phyloP scores from a whole-genome alignment of 2,797 vertebrate genomes.

The Pagetopsis macropterus region DNA sequence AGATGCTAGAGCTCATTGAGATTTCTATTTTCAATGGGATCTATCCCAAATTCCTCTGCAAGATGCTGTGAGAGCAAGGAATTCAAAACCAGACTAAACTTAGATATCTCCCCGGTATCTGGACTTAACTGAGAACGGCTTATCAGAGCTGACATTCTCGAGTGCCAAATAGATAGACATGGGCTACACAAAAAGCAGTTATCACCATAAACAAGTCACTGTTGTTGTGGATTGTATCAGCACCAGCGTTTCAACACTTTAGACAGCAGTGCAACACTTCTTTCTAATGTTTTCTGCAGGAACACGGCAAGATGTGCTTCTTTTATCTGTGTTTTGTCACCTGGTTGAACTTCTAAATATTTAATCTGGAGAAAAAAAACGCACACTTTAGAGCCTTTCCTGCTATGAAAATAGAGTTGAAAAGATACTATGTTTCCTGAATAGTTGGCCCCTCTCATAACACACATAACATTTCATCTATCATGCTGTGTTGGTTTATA shows the following conservation, averaged over 20 bases:
- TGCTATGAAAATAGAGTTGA: conserved; percentile 43
- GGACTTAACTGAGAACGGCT: conserved; percentile 11
- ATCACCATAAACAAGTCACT: conserved; percentile 23
- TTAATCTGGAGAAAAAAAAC: conserved; percentile 12
- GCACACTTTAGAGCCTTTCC: conserved; percentile 33
- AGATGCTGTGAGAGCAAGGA: conserved; percentile 29
- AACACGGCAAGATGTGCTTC: background rate
- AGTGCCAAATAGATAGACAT: conserved; percentile 4
- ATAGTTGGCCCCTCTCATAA: conserved; percentile 24
- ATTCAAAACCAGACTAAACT: conserved; percentile 34
- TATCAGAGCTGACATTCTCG: conserved; percentile 25
- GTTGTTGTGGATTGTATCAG: conserved; percentile 27
- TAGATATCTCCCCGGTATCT: conserved; percentile 8
- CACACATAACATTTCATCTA: conserved; percentile 44
- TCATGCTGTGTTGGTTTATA: conserved; percentile 65
- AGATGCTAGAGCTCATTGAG: conserved; percentile 52
- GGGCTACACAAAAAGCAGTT: background rate
- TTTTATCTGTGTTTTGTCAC: conserved; percentile 10
- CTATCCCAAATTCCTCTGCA: conserved; percentile 27
- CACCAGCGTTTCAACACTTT: background rate
- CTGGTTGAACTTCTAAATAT: conserved; percentile 20
- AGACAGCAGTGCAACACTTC: conserved; percentile 1
- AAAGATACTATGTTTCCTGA: conserved; percentile 39
- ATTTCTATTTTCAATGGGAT: conserved; percentile 53
- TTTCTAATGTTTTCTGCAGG: conserved; percentile 1